Evolutionary conservation across 2,888 invertebrate genomes (phyloP), one percentile per base, ranked within the genome.

Genomic region (Apoderus coryli): DNA sequence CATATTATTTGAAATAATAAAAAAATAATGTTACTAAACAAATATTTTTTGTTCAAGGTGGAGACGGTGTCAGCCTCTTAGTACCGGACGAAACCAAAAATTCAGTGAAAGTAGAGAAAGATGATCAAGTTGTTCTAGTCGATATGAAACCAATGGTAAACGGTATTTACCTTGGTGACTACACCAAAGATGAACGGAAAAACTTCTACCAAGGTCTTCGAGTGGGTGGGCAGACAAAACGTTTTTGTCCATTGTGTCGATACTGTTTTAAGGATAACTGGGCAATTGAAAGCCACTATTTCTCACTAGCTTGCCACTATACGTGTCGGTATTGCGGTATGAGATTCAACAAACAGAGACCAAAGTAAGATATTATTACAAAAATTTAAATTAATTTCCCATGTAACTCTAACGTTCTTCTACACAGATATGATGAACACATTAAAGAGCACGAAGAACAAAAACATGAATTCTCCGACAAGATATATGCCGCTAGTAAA

Each of bases 241-340:
- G 57, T 37, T 58, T 57, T 38, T 59, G 59, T 31, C 47, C 54
- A 3, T 33, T 57, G 11, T 59, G 59, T 39, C 46, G 59, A 7
- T 58, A 57, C 38, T 55, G 53, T 4, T 59, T 58, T 33, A 59
- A 59, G 40, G 59, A 59, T 38, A 59, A 58, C 32, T 59, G 59
- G 59, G 56, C 57, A 2, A 57, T 59, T 10, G 59, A 59, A 35
- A 49, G 51, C 7, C 59, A 59, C 33, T 59, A 58, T 36, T 53
- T 58, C 36, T 56, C 55, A 3, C 44, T 46, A 13, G 53, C 54
- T 9, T 59, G 59, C 34, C 49, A 50, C 39, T 58, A 54, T 34
- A 56, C 59, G 3, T 59, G 59, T 34, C 46, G 54, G n/a, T 47
- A 48, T 41, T 57, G 57, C 33, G 59, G 58, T 4, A 50, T 55